A percentile compares a stretch with the other conserved stretches of the same genome.
These are phyloP conservation scores for Protonibea diacanthus DNA, from an alignment of 2,797 vertebrate species.

Conservation along the genomic window DNA sequence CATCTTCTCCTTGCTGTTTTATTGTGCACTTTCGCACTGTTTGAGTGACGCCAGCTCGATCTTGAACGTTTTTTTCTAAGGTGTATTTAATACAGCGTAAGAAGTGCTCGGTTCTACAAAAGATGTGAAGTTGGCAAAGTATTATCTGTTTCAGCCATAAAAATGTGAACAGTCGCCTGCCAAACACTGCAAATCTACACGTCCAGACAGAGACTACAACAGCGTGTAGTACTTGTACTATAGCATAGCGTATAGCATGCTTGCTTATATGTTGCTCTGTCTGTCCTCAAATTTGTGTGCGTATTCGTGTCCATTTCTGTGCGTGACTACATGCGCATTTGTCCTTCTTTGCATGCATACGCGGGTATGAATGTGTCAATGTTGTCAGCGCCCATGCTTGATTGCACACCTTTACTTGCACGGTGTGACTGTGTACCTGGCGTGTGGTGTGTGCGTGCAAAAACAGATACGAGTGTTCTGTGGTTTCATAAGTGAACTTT, in stretches of 20 bases:
- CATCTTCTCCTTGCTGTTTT: constrained; percentile 19
- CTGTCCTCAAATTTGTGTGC: not conserved
- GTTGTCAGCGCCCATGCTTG: constrained; percentile 29
- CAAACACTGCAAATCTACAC: constrained; percentile 49
- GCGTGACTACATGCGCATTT: constrained; percentile 1
- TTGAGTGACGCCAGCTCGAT: constrained; percentile 8
- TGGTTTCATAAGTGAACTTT: constrained; percentile 77
- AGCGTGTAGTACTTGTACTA: constrained; percentile 5
- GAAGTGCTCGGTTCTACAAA: not conserved
- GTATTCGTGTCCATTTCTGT: not conserved
- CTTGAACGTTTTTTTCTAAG: not conserved
- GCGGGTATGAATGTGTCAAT: constrained; percentile 7
- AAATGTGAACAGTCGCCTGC: constrained; percentile 43
- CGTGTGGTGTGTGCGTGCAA: constrained; percentile 50
- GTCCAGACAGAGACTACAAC: constrained; percentile 41
- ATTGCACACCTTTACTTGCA: constrained; percentile 46
- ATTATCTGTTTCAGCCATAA: constrained; percentile 13
- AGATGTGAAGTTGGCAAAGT: constrained; percentile 26
- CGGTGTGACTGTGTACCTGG: constrained; percentile 41
- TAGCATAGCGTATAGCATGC: too few species aligned
- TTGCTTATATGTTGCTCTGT: constrained; percentile 11
- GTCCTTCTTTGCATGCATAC: constrained; percentile 31
- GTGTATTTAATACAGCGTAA: constrained; percentile 17
- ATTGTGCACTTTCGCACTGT: not conserved
- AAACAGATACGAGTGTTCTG: constrained; percentile 46